These are phyloP conservation scores for Sphenopsis melanotis DNA, from an alignment of 2,797 vertebrate species.

Conservation along the genomic window DNA sequence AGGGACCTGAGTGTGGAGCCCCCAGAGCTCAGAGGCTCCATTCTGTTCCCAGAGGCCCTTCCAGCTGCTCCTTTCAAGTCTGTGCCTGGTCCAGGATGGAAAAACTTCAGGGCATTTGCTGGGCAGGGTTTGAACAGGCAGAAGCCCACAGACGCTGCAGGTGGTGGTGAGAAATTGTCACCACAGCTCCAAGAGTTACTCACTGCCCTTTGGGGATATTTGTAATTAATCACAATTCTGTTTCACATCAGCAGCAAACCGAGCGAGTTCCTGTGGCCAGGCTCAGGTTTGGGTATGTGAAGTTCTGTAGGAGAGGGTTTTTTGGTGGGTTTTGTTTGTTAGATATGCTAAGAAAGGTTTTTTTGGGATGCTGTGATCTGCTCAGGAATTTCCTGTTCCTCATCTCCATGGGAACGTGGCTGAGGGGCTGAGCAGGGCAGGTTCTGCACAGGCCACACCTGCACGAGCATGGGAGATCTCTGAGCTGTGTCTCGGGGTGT, in stretches of 20 bases:
- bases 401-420: neutral
- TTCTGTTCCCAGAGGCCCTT: neutral
- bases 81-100: neutral
- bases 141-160: rapidly evolving
- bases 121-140: rapidly evolving
- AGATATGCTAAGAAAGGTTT: neutral
- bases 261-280: neutral
- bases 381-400: neutral
- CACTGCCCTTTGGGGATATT: neutral
- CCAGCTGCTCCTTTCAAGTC: neutral
- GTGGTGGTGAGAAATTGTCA: neutral
- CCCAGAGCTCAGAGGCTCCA: neutral
- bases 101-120: rapidly evolving
- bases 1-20: neutral
- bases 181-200: neutral
- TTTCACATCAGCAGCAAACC: neutral
- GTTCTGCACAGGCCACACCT: neutral
- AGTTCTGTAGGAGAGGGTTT: neutral
- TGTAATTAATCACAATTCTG: neutral
- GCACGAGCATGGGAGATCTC: rapidly evolving
- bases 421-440: neutral
- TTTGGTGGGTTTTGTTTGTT: neutral
- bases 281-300: rapidly evolving
- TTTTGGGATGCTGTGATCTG: neutral
- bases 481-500: neutral